A percentile compares a stretch with the other conserved stretches of the same genome.
Evolutionary conservation across 2,888 invertebrate genomes (phyloP).

Genomic region (Cerceris rybyensis): DNA sequence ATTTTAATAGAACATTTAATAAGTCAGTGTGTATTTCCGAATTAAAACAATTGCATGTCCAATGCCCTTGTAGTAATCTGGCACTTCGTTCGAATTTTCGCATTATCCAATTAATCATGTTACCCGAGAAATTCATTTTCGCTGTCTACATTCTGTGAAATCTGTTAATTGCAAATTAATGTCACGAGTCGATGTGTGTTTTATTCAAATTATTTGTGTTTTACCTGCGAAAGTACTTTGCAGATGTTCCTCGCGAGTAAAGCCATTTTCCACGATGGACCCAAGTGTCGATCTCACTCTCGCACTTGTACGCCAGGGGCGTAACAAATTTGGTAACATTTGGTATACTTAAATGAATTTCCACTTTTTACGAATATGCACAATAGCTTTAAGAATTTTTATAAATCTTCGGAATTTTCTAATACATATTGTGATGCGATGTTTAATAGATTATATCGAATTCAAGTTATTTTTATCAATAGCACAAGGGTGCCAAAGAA

Average conservation of each 20-base stretch:
- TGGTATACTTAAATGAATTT: not conserved
- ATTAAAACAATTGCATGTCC: slow-evolving; percentile 23
- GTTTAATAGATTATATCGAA: not conserved
- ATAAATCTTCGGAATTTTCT: not conserved
- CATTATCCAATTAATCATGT: slow-evolving; percentile 11
- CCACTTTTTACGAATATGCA: not conserved
- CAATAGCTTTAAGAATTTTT: no score
- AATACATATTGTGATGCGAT: not conserved
- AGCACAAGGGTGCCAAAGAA: not conserved
- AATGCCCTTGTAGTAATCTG: slow-evolving; percentile 43
- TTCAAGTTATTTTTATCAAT: not conserved
- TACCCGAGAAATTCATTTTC: no score
- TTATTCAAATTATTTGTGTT: not conserved
- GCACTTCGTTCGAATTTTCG: not conserved
- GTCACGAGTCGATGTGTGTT: not conserved
- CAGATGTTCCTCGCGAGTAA: slow-evolving; percentile 75
- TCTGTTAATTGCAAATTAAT: not conserved
- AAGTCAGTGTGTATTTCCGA: slow-evolving; percentile 1
- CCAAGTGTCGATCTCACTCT: slow-evolving; percentile 35
- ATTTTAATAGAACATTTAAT: not conserved
- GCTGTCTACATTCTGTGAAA: slow-evolving; percentile 1
- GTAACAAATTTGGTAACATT: slow-evolving; percentile 29
- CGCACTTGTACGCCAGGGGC: slow-evolving; percentile 30
- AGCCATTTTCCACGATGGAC: slow-evolving; percentile 73
- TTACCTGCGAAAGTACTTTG: slow-evolving; percentile 76